Percentiles rank a stretch among this genome's conserved stretches.
Conservation (phyloP, 2,888 invertebrate species). For the Brachypterus glaber region DNA sequence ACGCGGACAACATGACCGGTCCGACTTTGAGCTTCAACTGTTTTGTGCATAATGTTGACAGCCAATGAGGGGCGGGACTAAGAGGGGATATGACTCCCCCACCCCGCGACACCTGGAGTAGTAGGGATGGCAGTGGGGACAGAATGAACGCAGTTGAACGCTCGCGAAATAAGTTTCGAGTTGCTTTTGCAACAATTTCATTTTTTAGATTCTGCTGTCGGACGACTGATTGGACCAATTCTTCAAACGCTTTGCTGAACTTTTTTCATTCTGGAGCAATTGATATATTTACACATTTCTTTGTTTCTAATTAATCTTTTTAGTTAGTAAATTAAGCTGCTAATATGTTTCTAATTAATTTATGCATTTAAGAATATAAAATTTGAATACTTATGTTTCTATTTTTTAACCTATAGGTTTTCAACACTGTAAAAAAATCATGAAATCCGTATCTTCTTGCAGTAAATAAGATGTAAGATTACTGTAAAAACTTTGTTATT, state of each 20-base stretch:
- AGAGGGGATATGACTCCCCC: constrained; percentile 40
- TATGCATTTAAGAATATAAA: too few relatives aligned
- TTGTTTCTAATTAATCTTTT: neutral
- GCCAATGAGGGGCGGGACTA: constrained; percentile 41
- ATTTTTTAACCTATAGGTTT: neutral
- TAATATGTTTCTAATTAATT: too few relatives aligned
- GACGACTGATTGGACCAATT: constrained; percentile 18
- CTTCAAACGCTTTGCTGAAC: constrained; percentile 17
- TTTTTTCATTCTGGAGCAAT: constrained; percentile 20
- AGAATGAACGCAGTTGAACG: constrained; percentile 36
- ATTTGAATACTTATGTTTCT: neutral
- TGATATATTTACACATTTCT: neutral
- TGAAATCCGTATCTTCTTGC: too few relatives aligned
- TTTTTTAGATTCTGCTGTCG: constrained; percentile 18
- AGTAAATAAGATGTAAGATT: too few relatives aligned
- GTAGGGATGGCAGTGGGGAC: constrained; percentile 32
- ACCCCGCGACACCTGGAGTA: constrained; percentile 33
- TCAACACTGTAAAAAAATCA: too few relatives aligned
- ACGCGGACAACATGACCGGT: constrained; percentile 41
- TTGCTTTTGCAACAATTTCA: constrained; percentile 36
- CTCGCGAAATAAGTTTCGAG: constrained; percentile 40
- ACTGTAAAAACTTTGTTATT: too few relatives aligned
- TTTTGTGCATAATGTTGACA: constrained; percentile 41
- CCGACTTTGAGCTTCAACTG: constrained; percentile 41
- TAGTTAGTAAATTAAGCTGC: too few relatives aligned